Evolutionary conservation across 2,888 invertebrate genomes (phyloP).

Genomic region (Eupithecia centaureata): DNA sequence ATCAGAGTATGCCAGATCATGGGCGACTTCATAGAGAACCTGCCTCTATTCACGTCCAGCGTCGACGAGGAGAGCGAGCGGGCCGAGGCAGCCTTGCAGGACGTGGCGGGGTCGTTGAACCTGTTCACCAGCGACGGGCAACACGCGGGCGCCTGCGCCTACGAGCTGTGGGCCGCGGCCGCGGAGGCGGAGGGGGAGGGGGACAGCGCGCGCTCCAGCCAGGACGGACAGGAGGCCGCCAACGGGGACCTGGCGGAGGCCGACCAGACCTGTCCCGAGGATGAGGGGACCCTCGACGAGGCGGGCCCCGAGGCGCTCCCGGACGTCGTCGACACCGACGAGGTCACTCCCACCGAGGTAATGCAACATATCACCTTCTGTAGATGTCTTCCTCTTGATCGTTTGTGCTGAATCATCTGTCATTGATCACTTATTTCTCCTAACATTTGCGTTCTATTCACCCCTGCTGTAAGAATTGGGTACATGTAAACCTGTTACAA

Average conservation of each 20-base stretch:
- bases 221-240: conserved; percentile 76
- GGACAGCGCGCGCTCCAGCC: conserved; percentile 65
- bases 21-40: conserved; percentile 71
- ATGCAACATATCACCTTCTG: conserved; percentile 76
- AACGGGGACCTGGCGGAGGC: conserved; percentile 92
- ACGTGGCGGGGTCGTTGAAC: conserved; percentile 77
- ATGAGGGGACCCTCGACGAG: conserved; percentile 55
- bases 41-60: conserved; percentile 59
- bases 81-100: conserved; percentile 71
- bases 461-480: conserved; percentile 10
- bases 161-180: conserved; percentile 74
- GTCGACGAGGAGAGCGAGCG: conserved; percentile 59
- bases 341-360: conserved; percentile 82
- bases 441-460: not conserved
- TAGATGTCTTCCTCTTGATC: conserved; percentile 74
- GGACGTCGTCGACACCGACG: conserved; percentile 80
- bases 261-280: conserved; percentile 87
- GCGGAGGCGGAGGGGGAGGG: conserved; percentile 67
- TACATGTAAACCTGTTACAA: not conserved
- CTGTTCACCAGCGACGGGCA: conserved; percentile 73
- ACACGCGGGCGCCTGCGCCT: conserved; percentile 69
- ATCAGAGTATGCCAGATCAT: conserved; percentile 73
- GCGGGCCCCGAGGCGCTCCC: conserved; percentile 67
- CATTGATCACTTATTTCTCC: conserved; percentile 1
- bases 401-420: conserved; percentile 31